Evolutionary conservation across 2,888 invertebrate genomes (phyloP).

Genomic region (Melinaea menophilus): DNA sequence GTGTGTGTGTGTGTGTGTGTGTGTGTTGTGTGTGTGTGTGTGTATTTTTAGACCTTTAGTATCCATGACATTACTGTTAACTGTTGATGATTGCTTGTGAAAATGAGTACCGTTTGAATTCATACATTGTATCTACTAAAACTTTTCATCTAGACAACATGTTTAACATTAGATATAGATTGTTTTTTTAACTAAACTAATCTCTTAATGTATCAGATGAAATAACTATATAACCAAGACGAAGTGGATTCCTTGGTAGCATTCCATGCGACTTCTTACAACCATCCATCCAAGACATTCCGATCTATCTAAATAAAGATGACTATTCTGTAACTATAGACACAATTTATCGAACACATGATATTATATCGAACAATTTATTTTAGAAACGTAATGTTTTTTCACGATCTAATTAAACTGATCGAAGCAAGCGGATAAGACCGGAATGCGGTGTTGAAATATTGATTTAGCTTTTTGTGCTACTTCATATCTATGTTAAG

Average conservation of each 20-base stretch:
- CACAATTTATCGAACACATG: not conserved
- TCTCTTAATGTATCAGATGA: constrained; percentile 8
- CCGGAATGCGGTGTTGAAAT: constrained; percentile 64
- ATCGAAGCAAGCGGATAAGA: constrained; percentile 57
- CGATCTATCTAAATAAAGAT: constrained; percentile 23
- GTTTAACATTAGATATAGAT: not conserved
- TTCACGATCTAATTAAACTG: constrained; percentile 63
- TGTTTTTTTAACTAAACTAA: not conserved
- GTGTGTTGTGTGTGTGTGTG: not conserved
- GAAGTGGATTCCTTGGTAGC: constrained; percentile 24
- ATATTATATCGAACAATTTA: constrained; percentile 19
- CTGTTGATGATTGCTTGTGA: not conserved
- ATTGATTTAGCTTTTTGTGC: constrained; percentile 60
- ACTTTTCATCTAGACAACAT: not conserved
- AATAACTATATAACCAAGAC: constrained; percentile 13
- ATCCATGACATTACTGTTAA: not conserved
- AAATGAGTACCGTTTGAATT: not conserved
- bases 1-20: too few species aligned
- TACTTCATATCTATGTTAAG: constrained; percentile 30
- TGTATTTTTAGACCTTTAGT: constrained; percentile 1
- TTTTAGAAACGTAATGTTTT: constrained; percentile 38
- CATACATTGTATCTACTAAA: not conserved
- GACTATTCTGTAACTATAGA: constrained; percentile 9
- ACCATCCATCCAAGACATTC: constrained; percentile 26
- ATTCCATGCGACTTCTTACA: constrained; percentile 24